Evolutionary conservation across 2,113 vertebrate genomes (phyloP).

Genomic region (Cebidichthys violaceus): DNA sequence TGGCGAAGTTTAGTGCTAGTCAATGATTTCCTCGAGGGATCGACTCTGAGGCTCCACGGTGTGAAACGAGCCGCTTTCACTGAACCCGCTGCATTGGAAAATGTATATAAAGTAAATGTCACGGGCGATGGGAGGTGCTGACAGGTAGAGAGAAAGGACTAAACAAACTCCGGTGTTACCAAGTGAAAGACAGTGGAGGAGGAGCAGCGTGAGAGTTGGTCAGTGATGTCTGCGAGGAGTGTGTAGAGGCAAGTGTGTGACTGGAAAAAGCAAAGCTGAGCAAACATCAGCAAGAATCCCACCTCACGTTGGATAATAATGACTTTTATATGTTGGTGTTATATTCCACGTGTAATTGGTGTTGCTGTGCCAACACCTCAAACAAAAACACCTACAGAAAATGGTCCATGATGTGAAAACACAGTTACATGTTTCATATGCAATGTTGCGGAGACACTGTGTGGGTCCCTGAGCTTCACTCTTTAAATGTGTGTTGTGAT

Average conservation of each 20-base stretch:
- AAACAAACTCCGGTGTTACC: conserved; percentile 74
- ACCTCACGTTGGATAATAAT: conserved; percentile 77
- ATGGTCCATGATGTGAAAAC: conserved; percentile 70
- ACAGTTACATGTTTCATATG: conserved; percentile 41
- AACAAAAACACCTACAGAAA: conserved; percentile 77
- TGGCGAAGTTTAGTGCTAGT: conserved; percentile 63
- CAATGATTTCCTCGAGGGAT: conserved; percentile 71
- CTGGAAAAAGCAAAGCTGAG: conserved; percentile 82
- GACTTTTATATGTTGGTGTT: conserved; percentile 79
- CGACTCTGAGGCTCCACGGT: conserved; percentile 36
- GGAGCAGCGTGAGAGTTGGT: conserved; percentile 62
- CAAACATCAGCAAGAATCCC: conserved; percentile 79
- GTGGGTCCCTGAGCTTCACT: neutral
- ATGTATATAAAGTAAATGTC: conserved; percentile 79
- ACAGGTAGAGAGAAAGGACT: conserved; percentile 78
- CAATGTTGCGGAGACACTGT: conserved; percentile 1
- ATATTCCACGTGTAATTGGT: conserved; percentile 73
- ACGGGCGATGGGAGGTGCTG: conserved; percentile 77
- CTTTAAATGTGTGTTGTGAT: neutral
- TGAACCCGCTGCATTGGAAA: conserved; percentile 67
- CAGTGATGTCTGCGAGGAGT: conserved; percentile 60
- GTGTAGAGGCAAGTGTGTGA: conserved; percentile 69
- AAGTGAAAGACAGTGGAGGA: conserved; percentile 74
- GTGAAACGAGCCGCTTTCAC: conserved; percentile 69
- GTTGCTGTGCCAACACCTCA: conserved; percentile 81